Evolutionary conservation across 2,113 vertebrate species (phyloP), one percentile per base, ranked within the genome.

Genomic region (Psittacara wagleri): DNA sequence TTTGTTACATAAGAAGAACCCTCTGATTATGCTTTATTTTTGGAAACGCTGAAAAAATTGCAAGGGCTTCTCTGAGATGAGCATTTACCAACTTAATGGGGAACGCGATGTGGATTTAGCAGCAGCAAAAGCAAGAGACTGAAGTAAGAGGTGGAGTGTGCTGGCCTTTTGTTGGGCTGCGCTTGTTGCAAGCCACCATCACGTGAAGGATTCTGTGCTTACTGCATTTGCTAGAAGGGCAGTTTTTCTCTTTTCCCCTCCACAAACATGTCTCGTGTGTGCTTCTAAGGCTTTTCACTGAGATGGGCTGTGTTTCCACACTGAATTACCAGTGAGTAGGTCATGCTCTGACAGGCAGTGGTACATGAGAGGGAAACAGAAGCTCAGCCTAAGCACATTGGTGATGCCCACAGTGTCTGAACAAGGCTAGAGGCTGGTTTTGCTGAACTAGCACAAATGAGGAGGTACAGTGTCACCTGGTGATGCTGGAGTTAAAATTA

Each of bases 1-100:
- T 96, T 97, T 96, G 57, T 89, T 92, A 79, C 11, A 4, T 94
- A 96, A 96, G 49, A 22, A 77, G 52, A 94, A 86, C 88, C 92
- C 91, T 94, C 94, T 61, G 83, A 91, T 94, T 76, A 93, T 67
- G 48, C 59, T 91, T 96, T 95, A 95, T 92, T 96, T 96, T 93
- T 96, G 82, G 84, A 95, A 96, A 82, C 29, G 33, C 31, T 69
- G 44, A 79, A 90, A 89, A 92, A 74, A 51, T 49, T 44, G 2
- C 41, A 86, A 64, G 59, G 27, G 8, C 61, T 94, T 95, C 79
- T 90, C 51, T 94, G 95, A 95, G 86, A 93, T 88, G 44, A 89
- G n/a, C 57, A 39, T 88, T 89, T 92, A 52, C 74, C 62, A 66
- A 79, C 73, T 84, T 91, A 79, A 86, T 89, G 73, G 86, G 48